Base-by-base conservation (phyloP, 2,797 vertebrate genomes). In the Novumbra hubbsi region DNA sequence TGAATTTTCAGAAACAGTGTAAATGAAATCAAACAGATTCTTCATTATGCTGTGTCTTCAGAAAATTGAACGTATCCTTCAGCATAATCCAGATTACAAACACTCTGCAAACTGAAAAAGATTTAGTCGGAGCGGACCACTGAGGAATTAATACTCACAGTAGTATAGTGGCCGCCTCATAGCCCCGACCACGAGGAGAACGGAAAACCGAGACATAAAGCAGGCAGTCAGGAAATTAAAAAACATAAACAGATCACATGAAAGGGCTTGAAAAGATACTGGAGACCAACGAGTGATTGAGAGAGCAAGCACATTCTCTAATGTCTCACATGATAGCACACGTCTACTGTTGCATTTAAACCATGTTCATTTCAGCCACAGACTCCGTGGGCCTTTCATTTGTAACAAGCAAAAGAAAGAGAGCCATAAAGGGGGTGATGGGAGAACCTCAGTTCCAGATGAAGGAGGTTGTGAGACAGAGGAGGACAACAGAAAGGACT, bases 381-480 rank as follows among this genome's bases (percentile, higher is more conserved):
- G 30, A 66, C 62, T 17, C 64, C 38, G 19, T 67, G 32, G 65
- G 11, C n/a, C 34, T 41, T 67, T 24, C 65, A 67, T 67, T 19
- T 70, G n/a, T 70, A 16, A 68, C 28, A 55, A 62, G 68, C 49
- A 68, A 45, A 60, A 30, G 60, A 66, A 32, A 12, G 27, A 72
- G 14, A 67, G 11, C 6, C n/a, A 17, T 32, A 34, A 38, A 70
- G 76, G 73, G 55, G 65, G n/a, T n/a, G 77, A 76, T 64, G 62
- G 30, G 63, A 65, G 63, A 34, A 65, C 30, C 63, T 17, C 14
- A 28, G 32, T 34, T 34, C 49, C 12, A 52, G 67, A 60, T 63
- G 78, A 75, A 49, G 73, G 16, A 70, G n/a, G 57, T 21, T 78
- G 7, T 55, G 48, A 60, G 16, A 55, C 30, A 28, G 52, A 52